A percentile compares a stretch with the other conserved stretches of the same genome.
These are phyloP conservation scores for Galeruca laticollis DNA, from an alignment of 2,888 invertebrate species.

Conservation along the genomic window DNA sequence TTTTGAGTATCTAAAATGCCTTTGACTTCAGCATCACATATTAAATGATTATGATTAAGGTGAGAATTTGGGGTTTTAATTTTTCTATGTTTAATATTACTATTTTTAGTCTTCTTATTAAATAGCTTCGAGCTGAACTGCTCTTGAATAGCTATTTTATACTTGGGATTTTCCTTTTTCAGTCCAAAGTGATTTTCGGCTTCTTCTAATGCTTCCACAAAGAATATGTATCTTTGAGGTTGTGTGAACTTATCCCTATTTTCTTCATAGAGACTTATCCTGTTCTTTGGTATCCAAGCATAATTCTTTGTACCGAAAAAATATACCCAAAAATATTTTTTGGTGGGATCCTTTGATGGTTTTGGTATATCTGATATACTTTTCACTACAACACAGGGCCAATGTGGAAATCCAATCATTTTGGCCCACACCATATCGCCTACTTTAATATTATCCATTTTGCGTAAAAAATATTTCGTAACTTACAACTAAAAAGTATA, in stretches of 20 bases:
- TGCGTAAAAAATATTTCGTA: neutral
- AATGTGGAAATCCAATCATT: conserved; percentile 46
- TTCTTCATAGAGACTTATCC: conserved; percentile 46
- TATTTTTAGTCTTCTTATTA: conserved; percentile 19
- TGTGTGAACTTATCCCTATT: conserved; percentile 43
- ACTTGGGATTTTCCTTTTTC: conserved; percentile 34
- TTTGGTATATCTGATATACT: conserved; percentile 35
- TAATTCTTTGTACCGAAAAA: conserved; percentile 52
- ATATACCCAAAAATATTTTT: conserved; percentile 43
- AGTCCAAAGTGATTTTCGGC: conserved; percentile 31
- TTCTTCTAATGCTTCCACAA: conserved; percentile 43
- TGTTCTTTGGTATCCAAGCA: conserved; percentile 49
- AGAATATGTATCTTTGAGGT: conserved; percentile 34
- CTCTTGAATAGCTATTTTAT: conserved; percentile 21
- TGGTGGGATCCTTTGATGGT: conserved; percentile 24
- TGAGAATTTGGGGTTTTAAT: neutral
- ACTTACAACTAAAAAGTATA: neutral
- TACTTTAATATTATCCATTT: conserved; percentile 30
- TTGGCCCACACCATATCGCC: conserved; percentile 49
- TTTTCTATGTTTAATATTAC: conserved; percentile 5
- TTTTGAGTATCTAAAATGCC: conserved; percentile 14
- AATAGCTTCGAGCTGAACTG: conserved; percentile 8
- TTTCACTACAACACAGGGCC: conserved; percentile 50
- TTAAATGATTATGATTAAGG: neutral
- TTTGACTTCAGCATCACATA: conserved; percentile 7